Base-by-base conservation (phyloP, 2,113 vertebrate genomes). In the Terrapene triunguis region DNA sequence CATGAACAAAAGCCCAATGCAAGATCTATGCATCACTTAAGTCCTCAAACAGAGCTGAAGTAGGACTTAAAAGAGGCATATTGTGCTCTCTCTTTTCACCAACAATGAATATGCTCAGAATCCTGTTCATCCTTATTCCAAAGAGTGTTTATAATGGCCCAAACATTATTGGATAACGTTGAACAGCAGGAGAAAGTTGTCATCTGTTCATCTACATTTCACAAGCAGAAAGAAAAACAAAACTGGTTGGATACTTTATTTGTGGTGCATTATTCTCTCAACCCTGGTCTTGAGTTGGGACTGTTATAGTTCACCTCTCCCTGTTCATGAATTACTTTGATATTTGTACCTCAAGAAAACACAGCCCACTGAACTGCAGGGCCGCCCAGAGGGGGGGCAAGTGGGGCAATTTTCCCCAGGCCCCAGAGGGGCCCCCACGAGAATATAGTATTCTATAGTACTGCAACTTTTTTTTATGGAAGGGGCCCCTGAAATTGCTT, bases 261-360 rank as follows among this genome's bases (percentile, higher is more conserved):
- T 87, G 78, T 54, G 95, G 86, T 94, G 53, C 25, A 54, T 83
- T 95, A 83, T 91, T 83, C 21, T 54, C 54, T 59, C 57, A 29
- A 12, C 27, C 12, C 27, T 48, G 72, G 16, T 85, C 94, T 78
- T 93, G 89, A 85, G 83, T 10, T 14, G 19, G 91, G 13, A 32
- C 25, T 85, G 29, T 80, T 96, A 87, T 81, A 93, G 90, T 48
- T 62, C 4, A 17, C 88, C 82, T 89, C 8, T 72, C 10, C 27
- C 65, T 85, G 84, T 87, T 35, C 86, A 91, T 47, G 87, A 82
- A 94, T 93, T 94, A 91, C 65, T 95, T 85, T 21, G 80, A 53
- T 83, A 81, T 79, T 69, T 83, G 79, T 32, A 91, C 16, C 44
- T 88, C 35, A 84, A 85, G 84, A 48, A 92, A 65, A 85, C 5